A percentile compares a stretch with the other conserved stretches of the same genome.
These are phyloP conservation scores for Phenacoccus solenopsis DNA, from an alignment of 1,140 invertebrate genomes.

Conservation along the genomic window DNA sequence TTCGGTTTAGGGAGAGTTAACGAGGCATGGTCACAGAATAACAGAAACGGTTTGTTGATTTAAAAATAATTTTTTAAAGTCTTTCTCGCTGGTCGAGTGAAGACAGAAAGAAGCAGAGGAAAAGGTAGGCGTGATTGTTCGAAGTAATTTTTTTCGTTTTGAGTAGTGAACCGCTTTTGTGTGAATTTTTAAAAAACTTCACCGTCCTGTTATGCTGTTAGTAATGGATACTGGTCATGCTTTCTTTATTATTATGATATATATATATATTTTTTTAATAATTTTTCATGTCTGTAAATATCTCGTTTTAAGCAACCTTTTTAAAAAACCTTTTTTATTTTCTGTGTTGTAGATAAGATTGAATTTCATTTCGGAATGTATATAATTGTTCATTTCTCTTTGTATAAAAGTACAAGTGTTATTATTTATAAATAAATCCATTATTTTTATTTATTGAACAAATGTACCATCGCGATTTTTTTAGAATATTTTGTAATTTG, in stretches of 20 bases:
- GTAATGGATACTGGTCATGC: constrained; percentile 5
- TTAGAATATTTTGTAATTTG: constrained; percentile 5
- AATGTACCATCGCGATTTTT: constrained; percentile 15
- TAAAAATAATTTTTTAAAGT: too few species aligned
- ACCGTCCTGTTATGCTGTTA: neutral
- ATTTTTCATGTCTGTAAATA: neutral
- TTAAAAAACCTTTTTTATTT: constrained; percentile 1
- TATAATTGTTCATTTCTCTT: constrained; percentile 1
- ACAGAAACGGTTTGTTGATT: too few species aligned
- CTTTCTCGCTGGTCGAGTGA: neutral
- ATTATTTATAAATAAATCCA: constrained; percentile 12
- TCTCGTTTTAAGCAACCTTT: neutral
- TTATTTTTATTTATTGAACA: constrained; percentile 17
- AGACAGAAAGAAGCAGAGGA: too few species aligned
- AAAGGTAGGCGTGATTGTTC: neutral
- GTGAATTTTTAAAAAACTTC: neutral
- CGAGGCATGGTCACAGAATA: too few species aligned
- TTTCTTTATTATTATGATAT: constrained; percentile 6
- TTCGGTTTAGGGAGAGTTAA: too few species aligned
- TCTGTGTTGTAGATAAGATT: neutral
- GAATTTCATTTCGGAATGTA: neutral
- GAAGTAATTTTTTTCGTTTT: neutral
- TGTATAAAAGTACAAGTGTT: constrained; percentile 4
- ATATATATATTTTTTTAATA: too few species aligned
- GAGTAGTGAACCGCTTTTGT: too few species aligned